Percentiles rank a stretch among this genome's conserved stretches.
phyloP scores from a whole-genome alignment of 2,113 vertebrate genomes.

The Poeciliopsis retropinna region DNA sequence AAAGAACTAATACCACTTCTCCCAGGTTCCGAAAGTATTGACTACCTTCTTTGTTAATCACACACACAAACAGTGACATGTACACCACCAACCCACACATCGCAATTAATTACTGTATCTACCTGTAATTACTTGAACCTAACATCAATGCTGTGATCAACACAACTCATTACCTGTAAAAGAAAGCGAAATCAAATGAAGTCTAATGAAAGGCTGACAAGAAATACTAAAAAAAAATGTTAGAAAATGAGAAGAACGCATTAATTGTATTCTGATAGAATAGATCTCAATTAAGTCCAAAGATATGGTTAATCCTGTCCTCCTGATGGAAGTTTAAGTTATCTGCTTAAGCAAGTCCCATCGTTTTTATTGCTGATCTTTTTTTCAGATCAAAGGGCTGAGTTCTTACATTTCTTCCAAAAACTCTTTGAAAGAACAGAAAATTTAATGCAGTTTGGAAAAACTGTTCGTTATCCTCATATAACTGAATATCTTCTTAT shows the following conservation, averaged over 20 bases:
- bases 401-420: not conserved
- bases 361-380: not conserved
- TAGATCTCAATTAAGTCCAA: no score
- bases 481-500: no score
- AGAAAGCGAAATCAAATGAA: slow-evolving; percentile 19
- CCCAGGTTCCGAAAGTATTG: slow-evolving; percentile 1
- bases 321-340: not conserved
- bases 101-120: slow-evolving; percentile 45
- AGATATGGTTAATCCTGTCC: not conserved
- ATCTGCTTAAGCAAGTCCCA: not conserved
- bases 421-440: no score
- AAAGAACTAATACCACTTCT: not conserved
- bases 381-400: not conserved
- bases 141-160: slow-evolving; percentile 58
- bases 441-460: not conserved
- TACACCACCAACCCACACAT: slow-evolving; percentile 31
- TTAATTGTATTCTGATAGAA: not conserved
- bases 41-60: not conserved
- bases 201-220: slow-evolving; percentile 25
- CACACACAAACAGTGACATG: not conserved
- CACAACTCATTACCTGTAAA: slow-evolving; percentile 57
- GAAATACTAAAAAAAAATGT: slow-evolving; percentile 2
- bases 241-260: slow-evolving; percentile 9
- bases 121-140: slow-evolving; percentile 63
- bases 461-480: not conserved